These are phyloP conservation scores for Caenorhabditis sp. DNA, from an alignment of 2,888 invertebrate species.

Conservation along the genomic window DNA sequence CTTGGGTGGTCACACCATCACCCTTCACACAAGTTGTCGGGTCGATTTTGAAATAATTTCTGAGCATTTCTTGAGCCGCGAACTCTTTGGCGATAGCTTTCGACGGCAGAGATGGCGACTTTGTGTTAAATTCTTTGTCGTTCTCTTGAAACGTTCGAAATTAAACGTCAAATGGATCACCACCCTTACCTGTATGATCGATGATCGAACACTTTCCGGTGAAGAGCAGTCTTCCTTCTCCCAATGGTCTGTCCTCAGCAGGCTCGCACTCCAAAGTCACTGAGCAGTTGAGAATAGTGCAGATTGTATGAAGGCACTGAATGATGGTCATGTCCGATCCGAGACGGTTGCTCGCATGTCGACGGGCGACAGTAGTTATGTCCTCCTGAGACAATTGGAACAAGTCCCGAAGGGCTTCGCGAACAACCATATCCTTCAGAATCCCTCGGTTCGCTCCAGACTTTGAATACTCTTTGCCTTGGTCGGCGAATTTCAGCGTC, in stretches of 20 bases:
- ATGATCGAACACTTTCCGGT: conserved; percentile 23
- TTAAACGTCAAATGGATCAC: no score
- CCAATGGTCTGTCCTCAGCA: conserved; percentile 40
- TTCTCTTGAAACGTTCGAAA: conserved; percentile 39
- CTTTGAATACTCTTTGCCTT: conserved; percentile 22
- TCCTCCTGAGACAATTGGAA: conserved; percentile 51
- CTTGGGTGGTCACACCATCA: neutral
- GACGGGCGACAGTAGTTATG: conserved; percentile 41
- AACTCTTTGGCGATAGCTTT: conserved; percentile 55
- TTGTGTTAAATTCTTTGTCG: conserved; percentile 9
- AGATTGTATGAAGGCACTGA: conserved; percentile 31
- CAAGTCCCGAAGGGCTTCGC: conserved; percentile 58
- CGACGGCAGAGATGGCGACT: conserved; percentile 16
- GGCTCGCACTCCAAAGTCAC: conserved; percentile 8
- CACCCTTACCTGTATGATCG: conserved; percentile 36
- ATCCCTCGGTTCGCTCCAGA: conserved; percentile 18
- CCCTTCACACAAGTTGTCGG: neutral
- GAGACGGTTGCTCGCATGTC: conserved; percentile 28
- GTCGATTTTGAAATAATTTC: conserved; percentile 42
- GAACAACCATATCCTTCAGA: conserved; percentile 27
- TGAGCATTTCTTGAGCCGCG: conserved; percentile 52
- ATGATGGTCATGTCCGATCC: conserved; percentile 34
- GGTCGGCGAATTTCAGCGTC: conserved; percentile 42
- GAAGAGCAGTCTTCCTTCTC: conserved; percentile 20
- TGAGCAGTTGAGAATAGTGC: conserved; percentile 22